Evolutionary conservation across 2,113 vertebrate species (phyloP).

Genomic region (Thunnus thynnus): DNA sequence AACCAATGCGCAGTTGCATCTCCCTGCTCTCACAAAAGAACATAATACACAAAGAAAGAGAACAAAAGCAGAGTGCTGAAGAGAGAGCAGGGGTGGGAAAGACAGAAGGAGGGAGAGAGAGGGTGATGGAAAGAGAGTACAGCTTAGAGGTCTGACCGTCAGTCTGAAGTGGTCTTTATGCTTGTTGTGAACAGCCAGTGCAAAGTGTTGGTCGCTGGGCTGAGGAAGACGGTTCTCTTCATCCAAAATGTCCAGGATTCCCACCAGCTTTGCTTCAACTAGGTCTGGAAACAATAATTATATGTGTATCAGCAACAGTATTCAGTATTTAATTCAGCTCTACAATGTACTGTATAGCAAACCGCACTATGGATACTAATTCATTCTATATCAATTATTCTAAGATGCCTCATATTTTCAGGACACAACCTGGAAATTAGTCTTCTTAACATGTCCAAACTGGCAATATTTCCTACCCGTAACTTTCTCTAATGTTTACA

Average conservation of each 20-base stretch:
- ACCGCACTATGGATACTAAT: background rate
- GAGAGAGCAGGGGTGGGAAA: background rate
- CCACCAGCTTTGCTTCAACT: constrained; percentile 94
- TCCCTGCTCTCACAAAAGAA: constrained; percentile 32
- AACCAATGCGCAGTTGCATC: background rate
- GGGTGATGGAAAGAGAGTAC: background rate
- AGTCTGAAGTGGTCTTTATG: constrained; percentile 98
- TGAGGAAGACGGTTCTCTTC: constrained; percentile 99
- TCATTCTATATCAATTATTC: too few relatives aligned
- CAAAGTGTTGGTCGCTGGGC: constrained; percentile 96
- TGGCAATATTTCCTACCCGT: background rate
- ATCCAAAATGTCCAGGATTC: constrained; percentile 96
- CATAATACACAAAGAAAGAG: constrained; percentile 1
- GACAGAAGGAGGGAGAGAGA: background rate
- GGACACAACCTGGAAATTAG: background rate
- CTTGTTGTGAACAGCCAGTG: constrained; percentile 92
- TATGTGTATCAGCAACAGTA: background rate
- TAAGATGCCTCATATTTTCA: background rate
- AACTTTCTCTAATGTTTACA: background rate
- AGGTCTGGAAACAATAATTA: constrained; percentile 86
- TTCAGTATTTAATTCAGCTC: background rate
- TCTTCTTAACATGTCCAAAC: background rate
- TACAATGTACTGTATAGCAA: background rate
- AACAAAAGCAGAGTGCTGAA: constrained; percentile 24
- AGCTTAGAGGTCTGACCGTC: constrained; percentile 85